These are phyloP conservation scores for Drosophila nigricruria DNA, from an alignment of 2,888 invertebrate genomes.

Conservation along the genomic window DNA sequence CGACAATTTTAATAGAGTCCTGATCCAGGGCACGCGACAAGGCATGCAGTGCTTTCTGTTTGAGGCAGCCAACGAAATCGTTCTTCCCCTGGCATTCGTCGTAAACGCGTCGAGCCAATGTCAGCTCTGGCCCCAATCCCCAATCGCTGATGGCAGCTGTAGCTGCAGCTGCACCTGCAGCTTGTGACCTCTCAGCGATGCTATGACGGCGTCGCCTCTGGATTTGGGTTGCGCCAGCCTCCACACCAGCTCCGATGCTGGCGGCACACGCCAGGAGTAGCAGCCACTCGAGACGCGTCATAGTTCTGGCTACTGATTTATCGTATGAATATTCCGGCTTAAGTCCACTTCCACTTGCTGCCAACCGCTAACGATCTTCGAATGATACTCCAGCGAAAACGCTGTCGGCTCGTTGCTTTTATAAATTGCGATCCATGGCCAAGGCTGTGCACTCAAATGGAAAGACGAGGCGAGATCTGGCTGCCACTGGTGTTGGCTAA, in stretches of 20 bases:
- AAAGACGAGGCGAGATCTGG: slow-evolving; percentile 48
- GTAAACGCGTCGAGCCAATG: slow-evolving; percentile 88
- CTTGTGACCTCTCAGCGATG: slow-evolving; percentile 3
- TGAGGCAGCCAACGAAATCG: slow-evolving; percentile 88
- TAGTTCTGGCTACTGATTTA: slow-evolving; percentile 28
- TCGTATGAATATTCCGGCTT: slow-evolving; percentile 13
- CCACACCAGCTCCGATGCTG: slow-evolving; percentile 31
- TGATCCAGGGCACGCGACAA: slow-evolving; percentile 88
- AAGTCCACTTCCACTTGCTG: slow-evolving; percentile 38
- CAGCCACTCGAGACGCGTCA: slow-evolving; percentile 70
- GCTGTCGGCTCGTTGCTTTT: slow-evolving; percentile 79
- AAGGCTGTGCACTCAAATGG: slow-evolving; percentile 76
- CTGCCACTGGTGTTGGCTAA: slow-evolving; percentile 48
- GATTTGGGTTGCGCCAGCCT: slow-evolving; percentile 48
- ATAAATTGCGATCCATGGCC: slow-evolving; percentile 74
- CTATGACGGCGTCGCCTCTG: slow-evolving; percentile 68
- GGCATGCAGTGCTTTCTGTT: slow-evolving; percentile 88
- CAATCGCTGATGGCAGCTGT: slow-evolving; percentile 24
- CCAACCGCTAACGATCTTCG: slow-evolving; percentile 51
- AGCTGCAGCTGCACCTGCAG: not conserved
- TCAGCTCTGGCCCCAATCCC: slow-evolving; percentile 86
- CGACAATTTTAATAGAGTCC: slow-evolving; percentile 88
- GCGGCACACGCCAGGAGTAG: slow-evolving; percentile 64
- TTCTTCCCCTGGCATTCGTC: slow-evolving; percentile 88
- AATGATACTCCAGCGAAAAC: slow-evolving; percentile 82